Percentiles rank a stretch among this genome's conserved stretches.
phyloP scores from a whole-genome alignment of 2,888 invertebrate genomes.

The Gibbula magus region DNA sequence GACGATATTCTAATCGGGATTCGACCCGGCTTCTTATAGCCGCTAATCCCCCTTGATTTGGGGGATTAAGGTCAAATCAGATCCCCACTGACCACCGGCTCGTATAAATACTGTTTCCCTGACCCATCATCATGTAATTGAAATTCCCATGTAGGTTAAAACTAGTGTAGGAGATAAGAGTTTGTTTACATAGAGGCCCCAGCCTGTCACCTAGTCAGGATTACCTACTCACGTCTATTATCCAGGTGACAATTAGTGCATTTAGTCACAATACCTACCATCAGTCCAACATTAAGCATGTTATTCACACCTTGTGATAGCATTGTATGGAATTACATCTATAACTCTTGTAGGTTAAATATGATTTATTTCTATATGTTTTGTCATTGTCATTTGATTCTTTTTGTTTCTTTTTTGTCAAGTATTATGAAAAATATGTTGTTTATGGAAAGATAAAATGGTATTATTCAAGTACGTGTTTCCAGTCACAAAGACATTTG shows the following conservation, averaged over 20 bases:
- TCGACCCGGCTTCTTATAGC: too few relatives aligned
- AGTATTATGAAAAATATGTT: too few relatives aligned
- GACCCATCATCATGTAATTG: conserved; percentile 2
- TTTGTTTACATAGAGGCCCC: neutral
- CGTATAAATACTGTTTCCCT: conserved; percentile 2
- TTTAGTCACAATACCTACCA: neutral
- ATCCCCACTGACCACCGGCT: neutral
- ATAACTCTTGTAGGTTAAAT: too few relatives aligned
- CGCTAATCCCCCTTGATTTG: too few relatives aligned
- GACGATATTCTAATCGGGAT: too few relatives aligned
- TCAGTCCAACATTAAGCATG: neutral
- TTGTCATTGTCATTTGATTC: too few relatives aligned
- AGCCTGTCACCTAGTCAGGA: neutral
- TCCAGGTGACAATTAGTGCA: neutral
- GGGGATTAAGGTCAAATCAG: neutral
- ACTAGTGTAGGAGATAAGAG: neutral
- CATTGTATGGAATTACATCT: neutral
- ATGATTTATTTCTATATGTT: too few relatives aligned
- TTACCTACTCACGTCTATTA: neutral
- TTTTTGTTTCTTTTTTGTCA: too few relatives aligned
- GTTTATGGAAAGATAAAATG: too few relatives aligned
- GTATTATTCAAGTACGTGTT: too few relatives aligned
- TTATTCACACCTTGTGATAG: neutral
- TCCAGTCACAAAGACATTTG: too few relatives aligned
- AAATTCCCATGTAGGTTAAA: neutral